Conservation (phyloP, 2,113 vertebrate genomes). For the Myotis brandtii region DNA sequence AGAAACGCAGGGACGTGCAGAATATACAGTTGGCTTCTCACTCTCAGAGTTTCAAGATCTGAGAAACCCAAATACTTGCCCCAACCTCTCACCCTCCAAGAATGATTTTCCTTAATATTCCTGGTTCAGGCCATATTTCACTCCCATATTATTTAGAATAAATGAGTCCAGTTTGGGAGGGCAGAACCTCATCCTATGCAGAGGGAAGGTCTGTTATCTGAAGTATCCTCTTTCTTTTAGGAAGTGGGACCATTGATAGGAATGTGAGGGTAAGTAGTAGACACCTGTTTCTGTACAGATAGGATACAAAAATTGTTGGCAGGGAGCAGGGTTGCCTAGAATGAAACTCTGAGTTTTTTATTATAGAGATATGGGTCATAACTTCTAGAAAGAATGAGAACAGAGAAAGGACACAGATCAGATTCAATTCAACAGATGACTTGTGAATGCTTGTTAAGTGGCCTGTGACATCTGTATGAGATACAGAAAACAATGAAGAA, state of each 20-base stretch:
- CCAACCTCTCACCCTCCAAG: neutral
- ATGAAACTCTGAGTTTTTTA: conserved; percentile 37
- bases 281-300: neutral
- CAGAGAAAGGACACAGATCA: neutral
- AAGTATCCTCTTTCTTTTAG: neutral
- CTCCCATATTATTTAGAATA: neutral
- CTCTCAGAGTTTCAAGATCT: neutral
- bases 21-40: neutral
- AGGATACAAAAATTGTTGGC: neutral
- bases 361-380: neutral
- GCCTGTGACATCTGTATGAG: neutral
- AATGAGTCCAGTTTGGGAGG: neutral
- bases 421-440: conserved; percentile 17
- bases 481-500: neutral
- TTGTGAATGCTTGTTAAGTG: conserved; percentile 28
- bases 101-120: neutral
- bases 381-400: conserved; percentile 37
- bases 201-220: neutral
- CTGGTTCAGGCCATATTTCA: neutral
- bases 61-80: neutral
- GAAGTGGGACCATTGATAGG: neutral
- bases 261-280: neutral
- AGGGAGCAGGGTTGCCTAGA: neutral
- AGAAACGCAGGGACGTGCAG: neutral
- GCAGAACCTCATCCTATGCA: neutral